These are phyloP conservation scores for Drosophila recens DNA, from an alignment of 2,888 invertebrate genomes.

Conservation along the genomic window DNA sequence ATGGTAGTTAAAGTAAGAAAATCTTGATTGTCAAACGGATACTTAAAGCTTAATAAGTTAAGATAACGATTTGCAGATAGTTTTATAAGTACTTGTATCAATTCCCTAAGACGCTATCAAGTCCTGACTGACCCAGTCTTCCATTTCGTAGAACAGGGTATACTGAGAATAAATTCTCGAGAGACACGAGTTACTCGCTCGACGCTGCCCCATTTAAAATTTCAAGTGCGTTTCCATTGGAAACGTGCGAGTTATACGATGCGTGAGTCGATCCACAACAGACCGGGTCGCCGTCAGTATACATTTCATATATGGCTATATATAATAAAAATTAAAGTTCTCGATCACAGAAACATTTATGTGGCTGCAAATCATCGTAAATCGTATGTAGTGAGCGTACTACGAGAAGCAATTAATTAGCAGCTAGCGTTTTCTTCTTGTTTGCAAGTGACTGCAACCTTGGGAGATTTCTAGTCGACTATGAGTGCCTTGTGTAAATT, in stretches of 20 bases:
- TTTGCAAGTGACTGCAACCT: slow-evolving; percentile 31
- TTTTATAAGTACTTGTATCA: neutral
- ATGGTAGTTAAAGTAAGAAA: neutral
- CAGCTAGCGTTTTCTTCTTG: slow-evolving; percentile 38
- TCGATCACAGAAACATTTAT: slow-evolving; percentile 22
- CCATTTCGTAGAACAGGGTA: slow-evolving; percentile 9
- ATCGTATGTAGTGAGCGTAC: slow-evolving; percentile 7
- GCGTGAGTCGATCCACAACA: slow-evolving; percentile 68
- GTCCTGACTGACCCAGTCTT: neutral
- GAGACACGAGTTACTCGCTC: neutral
- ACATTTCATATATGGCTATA: slow-evolving; percentile 34
- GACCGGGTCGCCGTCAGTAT: slow-evolving; percentile 34
- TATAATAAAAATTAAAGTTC: slow-evolving; percentile 24
- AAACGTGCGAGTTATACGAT: slow-evolving; percentile 67
- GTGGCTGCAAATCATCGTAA: slow-evolving; percentile 47
- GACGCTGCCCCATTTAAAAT: slow-evolving; percentile 53
- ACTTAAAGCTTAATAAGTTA: neutral
- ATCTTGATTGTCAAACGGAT: neutral
- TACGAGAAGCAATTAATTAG: slow-evolving; percentile 54
- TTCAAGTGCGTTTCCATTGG: slow-evolving; percentile 65
- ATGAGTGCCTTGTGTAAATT: slow-evolving; percentile 33
- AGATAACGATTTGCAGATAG: slow-evolving; percentile 2
- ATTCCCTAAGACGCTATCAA: neutral
- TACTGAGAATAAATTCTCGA: neutral
- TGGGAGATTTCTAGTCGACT: slow-evolving; percentile 22